These are phyloP conservation scores for Nyctalus aviator DNA, from an alignment of 2,797 vertebrate genomes.

Conservation along the genomic window DNA sequence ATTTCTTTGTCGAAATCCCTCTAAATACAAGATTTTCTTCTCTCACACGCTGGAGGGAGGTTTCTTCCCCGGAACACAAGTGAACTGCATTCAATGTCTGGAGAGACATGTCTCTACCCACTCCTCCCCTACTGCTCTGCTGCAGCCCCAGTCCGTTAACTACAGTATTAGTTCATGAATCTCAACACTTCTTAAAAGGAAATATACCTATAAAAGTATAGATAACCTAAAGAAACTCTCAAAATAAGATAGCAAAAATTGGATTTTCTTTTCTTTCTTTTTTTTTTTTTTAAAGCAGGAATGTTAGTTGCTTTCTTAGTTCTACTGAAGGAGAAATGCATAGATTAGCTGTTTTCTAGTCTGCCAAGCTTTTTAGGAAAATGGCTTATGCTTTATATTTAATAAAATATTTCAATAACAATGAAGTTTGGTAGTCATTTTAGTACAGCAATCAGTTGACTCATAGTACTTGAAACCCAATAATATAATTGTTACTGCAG, in stretches of 20 bases:
- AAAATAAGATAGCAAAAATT: slow-evolving; percentile 37
- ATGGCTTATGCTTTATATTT: not conserved
- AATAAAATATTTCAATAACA: not conserved
- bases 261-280: not conserved
- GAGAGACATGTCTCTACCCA: not conserved
- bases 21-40: not conserved
- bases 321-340: not conserved
- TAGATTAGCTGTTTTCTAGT: not conserved
- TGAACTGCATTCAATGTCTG: not conserved
- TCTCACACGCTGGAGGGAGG: accelerated
- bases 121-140: not conserved
- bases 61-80: not conserved
- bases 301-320: slow-evolving; percentile 18
- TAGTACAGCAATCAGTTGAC: not conserved
- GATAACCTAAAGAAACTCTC: not conserved
- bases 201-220: not conserved
- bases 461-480: not conserved
- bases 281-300: not conserved
- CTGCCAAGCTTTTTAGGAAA: not conserved
- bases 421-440: not conserved
- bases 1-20: not conserved
- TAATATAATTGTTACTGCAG: not conserved
- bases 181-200: not conserved
- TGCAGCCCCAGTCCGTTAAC: not conserved
- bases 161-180: not conserved